phyloP scores from a whole-genome alignment of 1,140 invertebrate genomes.

The Diuraphis noxia region DNA sequence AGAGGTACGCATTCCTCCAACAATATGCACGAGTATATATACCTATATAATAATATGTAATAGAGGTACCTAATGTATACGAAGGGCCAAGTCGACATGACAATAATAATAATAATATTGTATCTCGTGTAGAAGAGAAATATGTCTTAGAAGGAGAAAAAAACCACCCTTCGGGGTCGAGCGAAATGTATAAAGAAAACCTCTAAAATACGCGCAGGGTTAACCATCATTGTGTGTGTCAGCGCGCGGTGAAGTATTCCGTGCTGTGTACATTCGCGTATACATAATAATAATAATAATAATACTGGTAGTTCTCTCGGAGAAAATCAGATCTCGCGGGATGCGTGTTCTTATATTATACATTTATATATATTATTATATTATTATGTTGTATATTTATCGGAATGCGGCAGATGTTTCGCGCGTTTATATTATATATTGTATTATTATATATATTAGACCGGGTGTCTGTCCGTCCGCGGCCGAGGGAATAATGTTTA shows the following conservation, averaged over 20 bases:
- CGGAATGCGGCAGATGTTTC: slow-evolving; percentile 41
- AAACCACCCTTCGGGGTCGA: background rate
- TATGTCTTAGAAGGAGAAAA: background rate
- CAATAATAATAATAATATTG: slow-evolving; percentile 2
- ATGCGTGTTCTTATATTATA: slow-evolving; percentile 28
- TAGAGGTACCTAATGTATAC: background rate
- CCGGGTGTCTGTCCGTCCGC: background rate
- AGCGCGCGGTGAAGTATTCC: slow-evolving; percentile 46
- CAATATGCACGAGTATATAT: background rate
- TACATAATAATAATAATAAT: slow-evolving; percentile 18
- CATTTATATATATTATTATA: background rate
- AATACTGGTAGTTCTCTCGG: slow-evolving; percentile 35
- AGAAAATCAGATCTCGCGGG: slow-evolving; percentile 50
- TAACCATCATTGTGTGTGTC: slow-evolving; percentile 44
- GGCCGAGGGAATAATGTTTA: slow-evolving; percentile 49
- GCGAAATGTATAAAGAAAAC: slow-evolving; percentile 17
- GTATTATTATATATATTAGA: background rate
- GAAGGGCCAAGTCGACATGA: background rate
- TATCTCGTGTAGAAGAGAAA: background rate
- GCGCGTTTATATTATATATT: background rate
- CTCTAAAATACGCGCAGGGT: slow-evolving; percentile 21
- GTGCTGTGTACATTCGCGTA: slow-evolving; percentile 17
- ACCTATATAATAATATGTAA: background rate
- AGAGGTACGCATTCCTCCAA: background rate
- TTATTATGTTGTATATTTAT: background rate